Evolutionary conservation across 2,888 invertebrate species (phyloP), one percentile per base, ranked within the genome.

Genomic region (Hirudinaria manillensis): DNA sequence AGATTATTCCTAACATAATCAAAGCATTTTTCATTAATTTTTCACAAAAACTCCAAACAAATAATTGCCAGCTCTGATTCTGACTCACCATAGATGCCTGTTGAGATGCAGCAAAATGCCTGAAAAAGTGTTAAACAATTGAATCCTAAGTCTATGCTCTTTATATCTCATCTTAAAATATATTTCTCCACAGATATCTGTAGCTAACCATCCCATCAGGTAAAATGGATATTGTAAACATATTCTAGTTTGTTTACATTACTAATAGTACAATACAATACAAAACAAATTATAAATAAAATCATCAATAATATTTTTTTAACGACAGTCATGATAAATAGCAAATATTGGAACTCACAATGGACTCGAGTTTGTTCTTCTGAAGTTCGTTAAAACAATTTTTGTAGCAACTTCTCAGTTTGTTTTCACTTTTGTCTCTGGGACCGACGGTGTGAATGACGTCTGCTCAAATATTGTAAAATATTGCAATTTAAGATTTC

Each of bases 401-500:
- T 16, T 24, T 27, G 32, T 75, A 75, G 72, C 75, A 75, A 24
- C 19, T 66, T 10, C 32, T 36, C 66, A 75, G 53, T 24, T 75
- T 65, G 24, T 10, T 84, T 7, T 89, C 88, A 4, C 90, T 89
- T 78, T 91, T 90, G 67, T 92, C 91, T 82, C 89, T 88, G 0
- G 94, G 94, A 0, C 94, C 94, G 27, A 94, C 94, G 10, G 94
- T 93, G 83, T 93, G 93, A 79, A 94, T 92, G 0, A 94, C 89
- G 87, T 92, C 93, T 93, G 87, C n/a, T 68, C 29, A 19, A 13
- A 16, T n/a, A 61, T 13, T 19, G n/a, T 27, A n/a, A 61, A 3
- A 16, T 27, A 61, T 61, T 45, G 45, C 45, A 16, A 45, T 4
- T 36, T 36, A 36, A 45, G n/a, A n/a, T n/a, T n/a, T n/a, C n/a